Base-by-base conservation (phyloP, 2,113 vertebrate species). In the Cyprinodon brontotheroides region DNA sequence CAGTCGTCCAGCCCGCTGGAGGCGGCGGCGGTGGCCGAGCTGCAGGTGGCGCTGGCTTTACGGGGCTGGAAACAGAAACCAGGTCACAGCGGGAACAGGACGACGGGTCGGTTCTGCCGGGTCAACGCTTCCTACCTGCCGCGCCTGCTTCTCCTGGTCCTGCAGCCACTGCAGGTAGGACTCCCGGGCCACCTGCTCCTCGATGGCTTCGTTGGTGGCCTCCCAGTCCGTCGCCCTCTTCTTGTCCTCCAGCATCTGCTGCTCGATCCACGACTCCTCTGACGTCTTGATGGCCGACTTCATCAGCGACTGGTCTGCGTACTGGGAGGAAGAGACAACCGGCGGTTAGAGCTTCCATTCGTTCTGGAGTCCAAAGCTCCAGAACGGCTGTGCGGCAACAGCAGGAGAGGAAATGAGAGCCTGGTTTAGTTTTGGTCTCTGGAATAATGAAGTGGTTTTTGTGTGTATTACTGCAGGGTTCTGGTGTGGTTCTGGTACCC, bases 181-280 rank as follows among this genome's bases (percentile, higher is more conserved):
- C 92, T 97, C 97, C 0, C 96, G 91, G 43, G 97, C 97, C 88
- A 98, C 97, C 86, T 98, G 97, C 89, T 98, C 97, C 86, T 98
- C 97, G 29, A 98, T 98, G 89, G 97, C 97, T 89, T 98, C 97
- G n/a, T 98, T 98, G 40, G 97, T 98, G 62, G 97, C 97, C 91
- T 98, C 97, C 97, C 97, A 98, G 91, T 98, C 97, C 0, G 96
- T 98, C 11, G 97, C 97, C 11, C 96, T 89, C 88, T 98, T 98
- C 93, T 98, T 98, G 87, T 98, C 97, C 90, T 98, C 97, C 89
- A 98, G 71, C 97, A 98, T 98, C 93, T 98, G 97, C 92, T 98
- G 97, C 91, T 98, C 97, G 22, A 98, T 98, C 97, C 97, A 98
- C 1, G 97, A 98, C 86, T 98, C 97, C 90, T 98, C 97, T 0